Percentiles rank a stretch among this genome's conserved stretches.
phyloP scores from a whole-genome alignment of 2,113 vertebrate genomes.

The Theristicus caerulescens region DNA sequence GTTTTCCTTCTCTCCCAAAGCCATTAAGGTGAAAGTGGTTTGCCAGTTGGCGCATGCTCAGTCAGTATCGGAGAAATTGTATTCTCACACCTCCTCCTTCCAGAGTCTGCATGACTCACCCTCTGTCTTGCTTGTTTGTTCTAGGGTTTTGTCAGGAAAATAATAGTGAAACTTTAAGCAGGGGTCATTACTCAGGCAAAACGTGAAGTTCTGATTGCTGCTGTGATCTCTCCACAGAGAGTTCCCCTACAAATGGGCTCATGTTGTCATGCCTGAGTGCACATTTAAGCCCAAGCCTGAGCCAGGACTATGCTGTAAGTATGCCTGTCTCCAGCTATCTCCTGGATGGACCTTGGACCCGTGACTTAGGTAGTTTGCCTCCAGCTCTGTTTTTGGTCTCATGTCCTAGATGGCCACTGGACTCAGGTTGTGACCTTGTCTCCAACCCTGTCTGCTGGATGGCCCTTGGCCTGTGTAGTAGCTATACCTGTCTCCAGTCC shows the following conservation, averaged over 20 bases:
- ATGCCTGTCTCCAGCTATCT: not conserved
- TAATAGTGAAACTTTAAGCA: not conserved
- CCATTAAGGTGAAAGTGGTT: not conserved
- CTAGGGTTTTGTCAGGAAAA: not conserved
- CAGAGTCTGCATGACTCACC: not conserved
- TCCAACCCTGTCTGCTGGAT: not conserved
- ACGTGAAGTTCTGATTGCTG: not conserved
- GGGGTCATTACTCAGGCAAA: not conserved
- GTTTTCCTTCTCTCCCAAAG: not conserved
- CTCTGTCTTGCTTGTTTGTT: not conserved
- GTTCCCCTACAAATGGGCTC: not conserved
- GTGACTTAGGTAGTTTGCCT: not conserved
- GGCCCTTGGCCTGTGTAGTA: not conserved
- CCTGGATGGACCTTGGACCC: not conserved
- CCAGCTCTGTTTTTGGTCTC: not conserved
- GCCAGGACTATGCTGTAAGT: not conserved
- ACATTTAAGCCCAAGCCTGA: not conserved
- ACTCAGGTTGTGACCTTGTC: not conserved
- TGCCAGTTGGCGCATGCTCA: not conserved
- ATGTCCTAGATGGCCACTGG: not conserved
- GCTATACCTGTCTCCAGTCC: not conserved
- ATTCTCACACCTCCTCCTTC: not conserved
- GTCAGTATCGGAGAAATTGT: fast-evolving
- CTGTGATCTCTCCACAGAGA: not conserved
- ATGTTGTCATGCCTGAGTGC: not conserved